Evolutionary conservation across 2,888 invertebrate species (phyloP).

Genomic region (Athripsodes cinereus): DNA sequence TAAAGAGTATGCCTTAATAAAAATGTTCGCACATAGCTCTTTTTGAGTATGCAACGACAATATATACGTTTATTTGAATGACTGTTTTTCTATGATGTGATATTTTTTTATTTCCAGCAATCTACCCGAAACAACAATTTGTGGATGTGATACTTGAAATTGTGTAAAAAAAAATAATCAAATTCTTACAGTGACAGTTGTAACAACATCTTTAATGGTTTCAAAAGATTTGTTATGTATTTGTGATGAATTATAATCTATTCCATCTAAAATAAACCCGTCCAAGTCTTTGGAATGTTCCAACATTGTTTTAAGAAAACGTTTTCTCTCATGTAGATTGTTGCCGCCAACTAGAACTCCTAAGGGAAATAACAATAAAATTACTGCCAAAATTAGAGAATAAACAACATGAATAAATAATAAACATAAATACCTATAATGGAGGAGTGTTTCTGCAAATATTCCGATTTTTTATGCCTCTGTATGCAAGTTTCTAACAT

Average conservation of each 20-base stretch:
- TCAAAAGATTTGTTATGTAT: constrained; percentile 37
- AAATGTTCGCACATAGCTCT: too few relatives aligned
- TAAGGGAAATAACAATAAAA: constrained; percentile 34
- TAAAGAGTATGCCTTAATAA: too few relatives aligned
- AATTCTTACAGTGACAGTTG: constrained; percentile 16
- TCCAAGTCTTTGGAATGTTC: constrained; percentile 49
- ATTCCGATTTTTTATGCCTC: constrained; percentile 54
- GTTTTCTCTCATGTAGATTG: constrained; percentile 55
- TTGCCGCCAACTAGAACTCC: constrained; percentile 75
- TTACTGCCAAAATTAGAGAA: neutral
- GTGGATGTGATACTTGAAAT: too few relatives aligned
- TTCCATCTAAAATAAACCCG: constrained; percentile 78
- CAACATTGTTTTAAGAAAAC: constrained; percentile 56
- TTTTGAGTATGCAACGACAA: too few relatives aligned
- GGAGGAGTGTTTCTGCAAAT: constrained; percentile 38
- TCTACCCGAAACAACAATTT: too few relatives aligned
- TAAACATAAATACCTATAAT: constrained; percentile 39
- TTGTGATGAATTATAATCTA: constrained; percentile 67
- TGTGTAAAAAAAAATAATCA: neutral
- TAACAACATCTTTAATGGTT: constrained; percentile 13
- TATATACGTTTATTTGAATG: too few relatives aligned
- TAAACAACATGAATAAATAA: neutral
- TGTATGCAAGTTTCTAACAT: constrained; percentile 66
- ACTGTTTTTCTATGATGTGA: too few relatives aligned
- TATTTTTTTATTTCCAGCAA: too few relatives aligned